Evolutionary conservation across 2,113 vertebrate genomes (phyloP), one percentile per base, ranked within the genome.

Genomic region (Etheostoma cragini): DNA sequence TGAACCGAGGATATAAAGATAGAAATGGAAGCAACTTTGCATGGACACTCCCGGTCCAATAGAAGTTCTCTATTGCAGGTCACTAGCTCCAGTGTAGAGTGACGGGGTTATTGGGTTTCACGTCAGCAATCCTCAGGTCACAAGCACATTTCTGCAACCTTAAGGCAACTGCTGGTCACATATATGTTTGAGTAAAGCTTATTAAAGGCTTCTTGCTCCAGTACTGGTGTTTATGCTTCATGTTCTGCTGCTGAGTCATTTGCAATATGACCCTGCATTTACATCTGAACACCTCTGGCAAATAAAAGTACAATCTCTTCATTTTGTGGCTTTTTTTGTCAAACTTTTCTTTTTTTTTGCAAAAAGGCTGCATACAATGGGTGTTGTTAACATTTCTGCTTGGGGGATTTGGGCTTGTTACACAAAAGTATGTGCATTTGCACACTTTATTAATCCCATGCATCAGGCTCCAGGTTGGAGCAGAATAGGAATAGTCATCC

Each of bases 121-220:
- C 16, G 3, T 87, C 78, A 76, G 42, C 45, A 84, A 63, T 89
- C 78, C 73, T 63, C 42, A 73, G 76, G 82, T 87, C 82, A 63
- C 82, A 84, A 88, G 84, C 56, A 60, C 76, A 88, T 87, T 85
- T 87, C 70, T 84, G 22, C 61, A 65, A 84, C 61, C 22, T 66
- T 82, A 82, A 80, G 53, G 52, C 62, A 49, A 66, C 69, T 83
- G 50, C 46, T 62, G 52, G 30, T 78, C 81, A 70, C 74, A 83
- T 69, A 77, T 45, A 84, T 68, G 75, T 83, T 64, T 58, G 72
- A 45, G 71, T 72, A 87, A 91, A 86, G 84, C 79, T 45, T 50
- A 87, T 86, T 87, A 91, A 81, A 78, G 52, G 56, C 69, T 79
- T 67, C 68, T 56, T 33, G 74, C 82, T 66, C 22, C 58, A 64